Conservation (phyloP, 1,140 invertebrate genomes). For the Zaprionus gabonicus region DNA sequence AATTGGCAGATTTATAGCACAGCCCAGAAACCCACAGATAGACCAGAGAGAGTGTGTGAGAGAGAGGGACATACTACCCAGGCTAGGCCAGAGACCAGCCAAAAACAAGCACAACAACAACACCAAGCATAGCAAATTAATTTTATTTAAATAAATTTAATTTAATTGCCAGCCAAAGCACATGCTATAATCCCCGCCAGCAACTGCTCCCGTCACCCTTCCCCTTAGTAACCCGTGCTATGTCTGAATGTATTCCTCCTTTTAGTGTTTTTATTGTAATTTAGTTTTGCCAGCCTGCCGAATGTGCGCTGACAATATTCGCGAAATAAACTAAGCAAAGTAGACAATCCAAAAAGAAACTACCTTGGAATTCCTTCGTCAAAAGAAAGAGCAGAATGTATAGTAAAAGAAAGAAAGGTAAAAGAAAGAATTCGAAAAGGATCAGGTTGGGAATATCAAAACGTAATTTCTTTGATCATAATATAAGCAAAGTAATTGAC, state of each 20-base stretch:
- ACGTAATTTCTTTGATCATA: too few relatives aligned
- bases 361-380: conserved; percentile 41
- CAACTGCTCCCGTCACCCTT: conserved; percentile 8
- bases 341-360: conserved; percentile 27
- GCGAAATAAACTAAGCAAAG: conserved; percentile 39
- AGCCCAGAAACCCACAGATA: conserved; percentile 74
- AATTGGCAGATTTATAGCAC: conserved; percentile 77
- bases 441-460: background rate
- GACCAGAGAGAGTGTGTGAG: background rate
- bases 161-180: conserved; percentile 78
- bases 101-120: conserved; percentile 44
- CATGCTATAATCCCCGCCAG: conserved; percentile 39
- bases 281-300: conserved; percentile 55
- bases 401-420: background rate
- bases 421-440: background rate
- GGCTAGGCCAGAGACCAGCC: conserved; percentile 60
- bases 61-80: conserved; percentile 39
- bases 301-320: conserved; percentile 39
- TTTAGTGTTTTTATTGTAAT: conserved; percentile 61
- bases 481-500: background rate
- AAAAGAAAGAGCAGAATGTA: background rate
- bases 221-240: background rate
- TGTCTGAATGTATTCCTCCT: conserved; percentile 34
- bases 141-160: conserved; percentile 83
- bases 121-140: conserved; percentile 62